phyloP scores from a whole-genome alignment of 2,888 invertebrate species.

The Yponomeuta malinellus region DNA sequence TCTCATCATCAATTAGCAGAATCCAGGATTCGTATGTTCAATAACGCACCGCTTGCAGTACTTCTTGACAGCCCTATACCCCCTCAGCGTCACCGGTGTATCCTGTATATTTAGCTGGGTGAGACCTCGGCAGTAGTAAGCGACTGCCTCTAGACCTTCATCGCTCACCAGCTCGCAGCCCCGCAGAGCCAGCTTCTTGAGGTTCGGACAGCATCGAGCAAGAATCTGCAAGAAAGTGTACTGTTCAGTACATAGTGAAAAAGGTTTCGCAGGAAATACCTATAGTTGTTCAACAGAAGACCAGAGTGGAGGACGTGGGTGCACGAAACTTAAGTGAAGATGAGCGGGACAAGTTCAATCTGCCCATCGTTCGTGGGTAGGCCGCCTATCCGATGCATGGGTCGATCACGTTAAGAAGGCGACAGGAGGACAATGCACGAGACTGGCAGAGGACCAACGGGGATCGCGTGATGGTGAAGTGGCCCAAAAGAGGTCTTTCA shows the following conservation, averaged over 20 bases:
- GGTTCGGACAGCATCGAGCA: constrained; percentile 91
- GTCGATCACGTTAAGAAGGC: too few species aligned
- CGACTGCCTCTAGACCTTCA: constrained; percentile 87
- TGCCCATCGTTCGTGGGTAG: too few species aligned
- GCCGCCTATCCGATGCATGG: too few species aligned
- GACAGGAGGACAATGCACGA: too few species aligned
- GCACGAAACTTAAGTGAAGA: too few species aligned
- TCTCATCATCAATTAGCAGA: constrained; percentile 75
- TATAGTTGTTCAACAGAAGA: too few species aligned
- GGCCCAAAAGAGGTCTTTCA: too few species aligned
- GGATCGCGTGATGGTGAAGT: too few species aligned
- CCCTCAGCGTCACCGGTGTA: constrained; percentile 91
- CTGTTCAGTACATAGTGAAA: not conserved
- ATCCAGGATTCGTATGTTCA: constrained; percentile 96
- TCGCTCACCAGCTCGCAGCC: constrained; percentile 95
- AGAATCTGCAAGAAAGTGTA: constrained; percentile 78
- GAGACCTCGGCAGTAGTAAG: constrained; percentile 91
- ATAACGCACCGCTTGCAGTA: constrained; percentile 95
- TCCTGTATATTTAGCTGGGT: constrained; percentile 96
- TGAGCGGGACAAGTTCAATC: not conserved
- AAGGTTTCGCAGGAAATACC: not conserved
- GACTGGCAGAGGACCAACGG: too few species aligned
- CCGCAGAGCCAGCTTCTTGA: constrained; percentile 91
- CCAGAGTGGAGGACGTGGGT: too few species aligned
- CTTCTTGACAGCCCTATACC: constrained; percentile 93